phyloP scores from a whole-genome alignment of 2,113 vertebrate genomes.

The Eublepharis macularius region DNA sequence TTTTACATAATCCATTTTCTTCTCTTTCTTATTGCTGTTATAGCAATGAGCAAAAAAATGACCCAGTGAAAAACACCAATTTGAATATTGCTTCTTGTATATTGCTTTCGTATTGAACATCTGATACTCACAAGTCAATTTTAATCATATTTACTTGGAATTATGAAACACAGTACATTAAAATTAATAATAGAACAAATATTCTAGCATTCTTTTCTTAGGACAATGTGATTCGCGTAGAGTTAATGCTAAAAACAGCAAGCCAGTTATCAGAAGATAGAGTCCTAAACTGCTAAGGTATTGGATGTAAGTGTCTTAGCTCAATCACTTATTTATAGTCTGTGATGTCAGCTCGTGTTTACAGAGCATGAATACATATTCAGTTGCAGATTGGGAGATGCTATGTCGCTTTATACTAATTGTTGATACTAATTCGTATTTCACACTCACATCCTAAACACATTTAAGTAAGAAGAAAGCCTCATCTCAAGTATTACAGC shows the following conservation, averaged over 20 bases:
- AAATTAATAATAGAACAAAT: background rate
- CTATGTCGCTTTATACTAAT: background rate
- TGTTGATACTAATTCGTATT: background rate
- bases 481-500: background rate
- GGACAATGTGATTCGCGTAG: background rate
- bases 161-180: background rate
- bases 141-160: background rate
- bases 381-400: background rate
- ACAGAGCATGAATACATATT: background rate
- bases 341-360: background rate
- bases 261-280: conserved; percentile 2
- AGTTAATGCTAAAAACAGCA: conserved; percentile 3
- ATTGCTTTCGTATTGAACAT: background rate
- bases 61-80: too few relatives aligned
- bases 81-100: background rate
- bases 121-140: background rate
- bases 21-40: background rate
- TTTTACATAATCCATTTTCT: background rate
- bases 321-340: conserved; percentile 16
- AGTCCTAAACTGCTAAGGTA: background rate
- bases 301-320: background rate
- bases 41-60: background rate
- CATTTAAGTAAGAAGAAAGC: background rate
- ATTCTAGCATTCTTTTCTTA: background rate
- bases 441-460: background rate